Conservation (phyloP, 2,113 vertebrate genomes). For the Microcebus griseorufus region DNA sequence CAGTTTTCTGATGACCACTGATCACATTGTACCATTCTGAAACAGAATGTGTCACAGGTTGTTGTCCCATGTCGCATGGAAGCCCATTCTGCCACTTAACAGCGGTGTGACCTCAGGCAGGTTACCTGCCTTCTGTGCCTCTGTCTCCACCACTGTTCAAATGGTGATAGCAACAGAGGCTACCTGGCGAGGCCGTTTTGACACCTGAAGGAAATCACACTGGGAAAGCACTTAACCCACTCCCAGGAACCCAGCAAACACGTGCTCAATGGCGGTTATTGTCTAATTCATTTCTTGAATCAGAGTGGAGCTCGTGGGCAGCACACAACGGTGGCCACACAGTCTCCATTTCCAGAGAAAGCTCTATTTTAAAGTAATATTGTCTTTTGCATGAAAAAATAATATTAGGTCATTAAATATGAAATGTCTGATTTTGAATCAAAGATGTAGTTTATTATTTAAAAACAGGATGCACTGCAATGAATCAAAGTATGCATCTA, state of each 20-base stretch:
- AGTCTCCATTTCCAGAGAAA: not conserved
- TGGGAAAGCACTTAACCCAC: not conserved
- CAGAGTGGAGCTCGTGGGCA: accelerated
- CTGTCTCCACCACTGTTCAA: not conserved
- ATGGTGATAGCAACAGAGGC: not conserved
- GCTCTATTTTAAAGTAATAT: not conserved
- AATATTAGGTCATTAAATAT: too few species aligned
- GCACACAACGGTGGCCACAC: accelerated
- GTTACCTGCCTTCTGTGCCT: not conserved
- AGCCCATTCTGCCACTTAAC: not conserved
- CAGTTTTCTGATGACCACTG: not conserved
- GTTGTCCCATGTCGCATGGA: not conserved
- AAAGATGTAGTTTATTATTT: too few species aligned
- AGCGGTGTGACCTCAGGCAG: not conserved
- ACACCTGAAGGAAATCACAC: not conserved
- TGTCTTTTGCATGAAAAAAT: not conserved
- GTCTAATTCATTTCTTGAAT: not conserved
- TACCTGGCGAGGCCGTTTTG: accelerated
- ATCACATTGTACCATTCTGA: not conserved
- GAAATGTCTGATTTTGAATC: too few species aligned
- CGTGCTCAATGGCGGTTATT: accelerated
- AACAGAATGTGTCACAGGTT: not conserved
- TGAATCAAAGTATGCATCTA: too few species aligned
- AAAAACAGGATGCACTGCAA: too few species aligned
- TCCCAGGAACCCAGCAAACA: not conserved